Base-by-base conservation (phyloP, 2,113 vertebrate species). In the Uropsilus gracilis region DNA sequence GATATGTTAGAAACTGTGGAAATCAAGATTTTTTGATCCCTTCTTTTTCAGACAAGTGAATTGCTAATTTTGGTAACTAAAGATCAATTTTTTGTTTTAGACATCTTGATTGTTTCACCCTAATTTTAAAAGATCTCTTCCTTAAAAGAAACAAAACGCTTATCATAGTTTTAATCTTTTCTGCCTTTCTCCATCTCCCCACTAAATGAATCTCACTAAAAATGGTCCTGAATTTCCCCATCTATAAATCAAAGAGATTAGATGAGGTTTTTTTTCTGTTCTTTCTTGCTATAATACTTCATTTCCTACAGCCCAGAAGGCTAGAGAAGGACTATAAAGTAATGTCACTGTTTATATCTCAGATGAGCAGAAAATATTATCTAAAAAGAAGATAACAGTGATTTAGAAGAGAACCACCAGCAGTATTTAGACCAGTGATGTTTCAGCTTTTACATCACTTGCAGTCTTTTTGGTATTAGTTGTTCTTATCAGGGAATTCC, bases 21-120 rank as follows among this genome's bases (percentile, higher is more conserved):
- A 97, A 90, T 48, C 17, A 69, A 89, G 68, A 39, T 69, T 69
- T 3, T 68, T 91, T 57, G 73, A 83, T 87, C 9, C 48, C 44
- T 72, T 95, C 44, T 90, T 18, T 89, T 95, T 82, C 12, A 34
- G 42, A 92, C 32, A 72, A 39, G 26, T 78, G 63, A 59, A 50
- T 14, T 80, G 39, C 42, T 95, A 72, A 72, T 75, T 77, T 82
- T 37, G 71, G 8, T 91, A 68, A 68, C 48, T 94, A 77, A 48
- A 55, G 71, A 32, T 32, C 24, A 76, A 16, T 82, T 86, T 7
- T 44, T 94, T 73, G 59, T 88, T 94, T 90, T 42, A 64, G 64
- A 13, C 24, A 14, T 81, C 30, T 78, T 87, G 75, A 59, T 64
- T 75, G 20, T 94, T 92, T 91, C 18, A 26, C 24, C 28, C 42